Conservation (phyloP, 1,140 invertebrate genomes). For the Linepithema humile region DNA sequence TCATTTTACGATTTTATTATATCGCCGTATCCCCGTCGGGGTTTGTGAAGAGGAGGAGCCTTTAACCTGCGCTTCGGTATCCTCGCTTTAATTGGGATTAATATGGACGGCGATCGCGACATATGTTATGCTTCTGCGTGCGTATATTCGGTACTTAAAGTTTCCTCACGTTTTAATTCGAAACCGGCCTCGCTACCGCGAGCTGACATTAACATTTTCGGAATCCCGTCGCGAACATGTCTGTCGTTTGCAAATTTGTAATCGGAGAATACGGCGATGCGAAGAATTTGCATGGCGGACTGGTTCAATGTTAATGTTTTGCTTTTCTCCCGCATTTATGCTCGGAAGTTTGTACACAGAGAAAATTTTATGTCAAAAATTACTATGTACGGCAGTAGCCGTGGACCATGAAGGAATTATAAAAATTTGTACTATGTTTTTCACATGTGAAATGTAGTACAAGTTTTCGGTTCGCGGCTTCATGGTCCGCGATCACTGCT, state of each 20-base stretch:
- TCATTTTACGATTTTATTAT: slow-evolving; percentile 80
- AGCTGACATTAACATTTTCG: slow-evolving; percentile 23
- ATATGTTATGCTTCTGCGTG: background rate
- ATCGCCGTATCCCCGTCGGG: slow-evolving; percentile 59
- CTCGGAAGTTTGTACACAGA: background rate
- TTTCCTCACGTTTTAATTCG: slow-evolving; percentile 66
- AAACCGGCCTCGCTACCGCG: slow-evolving; percentile 17
- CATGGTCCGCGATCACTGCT: too few species aligned
- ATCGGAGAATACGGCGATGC: background rate
- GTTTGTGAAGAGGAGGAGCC: slow-evolving; percentile 6
- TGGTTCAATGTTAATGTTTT: background rate
- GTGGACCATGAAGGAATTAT: too few species aligned
- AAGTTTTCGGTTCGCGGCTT: too few species aligned
- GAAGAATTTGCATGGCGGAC: slow-evolving; percentile 11
- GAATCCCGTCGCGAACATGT: slow-evolving; percentile 19
- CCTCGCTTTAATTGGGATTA: slow-evolving; percentile 68
- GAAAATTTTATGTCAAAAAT: too few species aligned
- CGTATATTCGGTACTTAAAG: slow-evolving; percentile 40
- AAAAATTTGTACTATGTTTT: too few species aligned
- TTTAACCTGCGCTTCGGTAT: slow-evolving; percentile 31
- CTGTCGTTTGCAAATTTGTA: slow-evolving; percentile 34
- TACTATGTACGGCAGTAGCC: too few species aligned
- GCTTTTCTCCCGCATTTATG: background rate
- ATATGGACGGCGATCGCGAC: slow-evolving; percentile 57
- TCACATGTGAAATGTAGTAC: too few species aligned